Evolutionary conservation across 2,797 vertebrate genomes (phyloP), one percentile per base, ranked within the genome.

Genomic region (Gambelia wislizenii): DNA sequence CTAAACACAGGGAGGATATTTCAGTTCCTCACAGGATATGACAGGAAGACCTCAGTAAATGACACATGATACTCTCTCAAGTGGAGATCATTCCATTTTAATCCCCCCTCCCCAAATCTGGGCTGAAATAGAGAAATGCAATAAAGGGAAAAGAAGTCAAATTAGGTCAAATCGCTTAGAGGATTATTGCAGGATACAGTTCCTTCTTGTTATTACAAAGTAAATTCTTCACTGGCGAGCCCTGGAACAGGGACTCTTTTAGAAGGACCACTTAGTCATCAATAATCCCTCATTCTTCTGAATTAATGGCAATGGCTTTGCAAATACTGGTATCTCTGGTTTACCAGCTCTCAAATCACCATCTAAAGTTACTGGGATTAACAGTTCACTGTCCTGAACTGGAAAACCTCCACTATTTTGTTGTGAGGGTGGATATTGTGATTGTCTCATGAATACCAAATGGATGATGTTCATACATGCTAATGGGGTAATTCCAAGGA

Each of bases 1-100:
- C 39, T 84, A 95, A 87, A 93, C 20, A 0, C 5, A 69, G 85
- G 39, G 74, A 92, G 52, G 59, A 88, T 74, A 87, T 87, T 6
- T 0, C 30, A 87, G 78, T 80, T 94, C 83, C 84, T 74, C 33
- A 30, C 0, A 1, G 89, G 54, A 39, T 0, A 2, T 83, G 64
- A 1, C 27, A 67, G 4, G 70, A 85, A 70, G n/a, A 72, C 54
- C 20, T n/a, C 79, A 33, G 74, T 83, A 91, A 93, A 92, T 91
- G 90, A 84, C 49, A 92, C 70, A 90, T 30, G 25, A 84, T 44
- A 3, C 52, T 84, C 78, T 83, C 30, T 89, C 67, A 89, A 70
- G 83, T 42, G 74, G 84, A 70, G 47, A 91, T 39, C 22, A 14
- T 0, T 61, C 10, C 36, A 8, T 78, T 1, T 49, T 80, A 89